Conservation (phyloP, 37 sponge, comb jelly and placozoan genomes). For the Diacarnus erythraeanus region DNA sequence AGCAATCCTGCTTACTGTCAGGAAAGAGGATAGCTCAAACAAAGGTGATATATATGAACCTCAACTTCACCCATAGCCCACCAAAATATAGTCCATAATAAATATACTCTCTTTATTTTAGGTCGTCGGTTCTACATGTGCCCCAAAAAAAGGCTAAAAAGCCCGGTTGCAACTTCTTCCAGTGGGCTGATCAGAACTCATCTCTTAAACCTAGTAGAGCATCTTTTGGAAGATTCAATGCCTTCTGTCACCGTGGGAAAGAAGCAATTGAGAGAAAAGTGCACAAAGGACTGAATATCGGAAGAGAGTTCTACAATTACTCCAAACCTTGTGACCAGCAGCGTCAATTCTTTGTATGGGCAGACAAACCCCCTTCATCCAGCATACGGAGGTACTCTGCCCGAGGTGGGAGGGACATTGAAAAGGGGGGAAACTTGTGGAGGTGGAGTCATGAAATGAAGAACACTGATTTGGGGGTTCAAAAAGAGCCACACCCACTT, state of each 20-base stretch:
- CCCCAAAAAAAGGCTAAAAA: conserved; percentile 18
- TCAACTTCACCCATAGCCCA: too few relatives aligned
- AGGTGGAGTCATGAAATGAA: background rate
- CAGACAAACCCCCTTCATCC: conserved; percentile 55
- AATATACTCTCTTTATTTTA: background rate
- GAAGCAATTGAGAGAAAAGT: conserved; percentile 72
- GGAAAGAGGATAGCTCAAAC: conserved; percentile 56
- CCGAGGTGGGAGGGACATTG: conserved; percentile 18
- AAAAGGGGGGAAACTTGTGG: conserved; percentile 26
- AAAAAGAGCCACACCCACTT: conserved; percentile 46
- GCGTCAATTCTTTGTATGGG: conserved; percentile 90
- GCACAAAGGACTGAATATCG: conserved; percentile 79
- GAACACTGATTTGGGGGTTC: background rate
- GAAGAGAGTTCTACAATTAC: conserved; percentile 74
- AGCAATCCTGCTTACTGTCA: conserved; percentile 73
- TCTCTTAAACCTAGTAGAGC: background rate
- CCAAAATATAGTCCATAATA: too few relatives aligned
- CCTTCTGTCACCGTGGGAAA: conserved; percentile 59
- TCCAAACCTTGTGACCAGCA: conserved; percentile 77
- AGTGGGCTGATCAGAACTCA: conserved; percentile 78
- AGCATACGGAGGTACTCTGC: background rate
- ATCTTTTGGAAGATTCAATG: background rate
- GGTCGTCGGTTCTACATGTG: conserved; percentile 88
- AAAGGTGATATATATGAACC: too few relatives aligned
- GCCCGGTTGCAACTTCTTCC: conserved; percentile 85